A percentile compares a stretch with the other conserved stretches of the same genome.
These are phyloP conservation scores for Drosophila tropicalis DNA, from an alignment of 1,140 invertebrate genomes.

Conservation along the genomic window DNA sequence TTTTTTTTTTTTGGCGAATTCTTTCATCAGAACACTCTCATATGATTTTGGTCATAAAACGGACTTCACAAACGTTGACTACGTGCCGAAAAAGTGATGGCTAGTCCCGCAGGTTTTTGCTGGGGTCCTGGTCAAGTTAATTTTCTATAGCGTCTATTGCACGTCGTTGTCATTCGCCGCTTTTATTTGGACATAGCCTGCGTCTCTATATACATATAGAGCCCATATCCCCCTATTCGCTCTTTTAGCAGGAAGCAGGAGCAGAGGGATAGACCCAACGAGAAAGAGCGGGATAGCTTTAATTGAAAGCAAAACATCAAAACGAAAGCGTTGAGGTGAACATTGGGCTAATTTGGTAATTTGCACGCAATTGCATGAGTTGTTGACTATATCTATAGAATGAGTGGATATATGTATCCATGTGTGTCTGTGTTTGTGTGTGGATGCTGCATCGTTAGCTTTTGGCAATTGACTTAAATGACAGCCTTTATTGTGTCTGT, in stretches of 20 bases:
- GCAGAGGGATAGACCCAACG: neutral
- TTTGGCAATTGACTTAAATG: slow-evolving; percentile 79
- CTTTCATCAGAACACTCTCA: neutral
- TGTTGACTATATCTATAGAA: slow-evolving; percentile 77
- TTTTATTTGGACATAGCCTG: slow-evolving; percentile 62
- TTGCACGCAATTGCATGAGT: slow-evolving; percentile 80
- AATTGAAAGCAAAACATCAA: slow-evolving; percentile 77
- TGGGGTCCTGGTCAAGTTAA: slow-evolving; percentile 63
- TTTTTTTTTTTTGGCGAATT: neutral
- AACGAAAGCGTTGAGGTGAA: slow-evolving; percentile 70
- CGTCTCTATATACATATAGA: neutral
- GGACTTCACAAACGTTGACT: slow-evolving; percentile 40
- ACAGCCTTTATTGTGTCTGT: slow-evolving; percentile 65
- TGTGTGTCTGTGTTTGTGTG: slow-evolving; percentile 5
- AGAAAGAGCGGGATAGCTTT: slow-evolving; percentile 40
- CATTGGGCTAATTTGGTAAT: slow-evolving; percentile 75
- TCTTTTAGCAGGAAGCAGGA: neutral
- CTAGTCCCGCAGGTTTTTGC: slow-evolving; percentile 15
- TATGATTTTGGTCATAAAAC: slow-evolving; percentile 45
- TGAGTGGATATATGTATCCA: slow-evolving; percentile 43
- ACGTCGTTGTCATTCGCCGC: slow-evolving; percentile 72
- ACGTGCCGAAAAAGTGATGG: slow-evolving; percentile 58
- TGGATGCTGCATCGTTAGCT: slow-evolving; percentile 67
- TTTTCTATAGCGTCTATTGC: slow-evolving; percentile 70
- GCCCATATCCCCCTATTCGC: neutral